Percentiles rank a stretch among this genome's conserved stretches.
phyloP scores from a whole-genome alignment of 2,888 invertebrate genomes.

The Drosophila longiperda region DNA sequence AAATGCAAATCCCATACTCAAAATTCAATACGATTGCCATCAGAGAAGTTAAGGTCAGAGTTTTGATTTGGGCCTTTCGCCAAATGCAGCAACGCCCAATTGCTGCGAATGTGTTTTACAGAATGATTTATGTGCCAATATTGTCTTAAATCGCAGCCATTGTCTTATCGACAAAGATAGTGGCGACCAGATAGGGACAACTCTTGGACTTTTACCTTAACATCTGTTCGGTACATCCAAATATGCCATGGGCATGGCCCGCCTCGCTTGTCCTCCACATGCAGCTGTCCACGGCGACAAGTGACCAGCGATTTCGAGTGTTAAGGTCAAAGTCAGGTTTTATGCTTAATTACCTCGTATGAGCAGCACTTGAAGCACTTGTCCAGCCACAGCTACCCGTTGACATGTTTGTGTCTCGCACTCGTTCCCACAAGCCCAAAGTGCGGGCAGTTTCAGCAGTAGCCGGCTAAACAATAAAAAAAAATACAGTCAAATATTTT shows the following conservation, averaged over 20 bases:
- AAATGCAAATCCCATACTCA: slow-evolving; percentile 20
- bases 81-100: slow-evolving; percentile 43
- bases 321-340: slow-evolving; percentile 82
- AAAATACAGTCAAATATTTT: slow-evolving; percentile 15
- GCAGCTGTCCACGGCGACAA: slow-evolving; percentile 46
- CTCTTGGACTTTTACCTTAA: slow-evolving; percentile 33
- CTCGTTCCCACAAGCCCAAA: slow-evolving; percentile 59
- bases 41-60: slow-evolving; percentile 64
- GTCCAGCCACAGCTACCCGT: slow-evolving; percentile 33
- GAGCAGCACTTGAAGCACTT: slow-evolving; percentile 29
- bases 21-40: slow-evolving; percentile 23
- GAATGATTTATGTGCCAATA: slow-evolving; percentile 66
- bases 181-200: slow-evolving; percentile 23
- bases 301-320: slow-evolving; percentile 59
- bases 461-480: slow-evolving; percentile 17
- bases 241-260: slow-evolving; percentile 62
- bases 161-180: slow-evolving; percentile 54
- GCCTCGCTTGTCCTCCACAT: slow-evolving; percentile 33
- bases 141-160: slow-evolving; percentile 57
- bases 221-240: slow-evolving; percentile 55
- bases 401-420: slow-evolving; percentile 45
- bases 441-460: slow-evolving; percentile 19
- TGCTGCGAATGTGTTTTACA: slow-evolving; percentile 11
- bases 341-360: slow-evolving; percentile 70
- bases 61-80: slow-evolving; percentile 65